Evolutionary conservation across 2,797 vertebrate species (phyloP), one percentile per base, ranked within the genome.

Genomic region (Danio choprae): DNA sequence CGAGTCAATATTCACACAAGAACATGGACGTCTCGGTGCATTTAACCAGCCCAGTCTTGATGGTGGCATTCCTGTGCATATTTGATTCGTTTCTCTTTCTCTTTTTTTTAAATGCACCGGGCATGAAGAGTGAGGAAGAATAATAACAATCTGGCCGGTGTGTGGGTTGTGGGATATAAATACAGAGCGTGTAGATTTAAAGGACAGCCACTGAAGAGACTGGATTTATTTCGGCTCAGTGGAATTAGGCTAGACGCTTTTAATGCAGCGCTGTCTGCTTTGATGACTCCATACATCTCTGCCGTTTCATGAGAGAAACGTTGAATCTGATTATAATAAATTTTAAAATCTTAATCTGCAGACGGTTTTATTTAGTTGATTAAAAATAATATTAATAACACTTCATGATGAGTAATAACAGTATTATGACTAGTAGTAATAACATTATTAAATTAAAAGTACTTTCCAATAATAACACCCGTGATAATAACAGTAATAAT

Each of bases 141-240:
- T 29, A 29, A 29, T 50, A 40, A 43, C 4, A 51, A 71, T 43
- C 53, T 46, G 12, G 13, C 73, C 16, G 16, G 59, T 20, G 36
- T 53, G 59, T 63, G 70, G 69, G 69, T 55, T 46, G 69, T 29
- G 15, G 16, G 46, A 43, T 64, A 55, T 64, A 79, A 79, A 79
- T 71, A 79, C 58, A 63, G 58, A 13, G 44, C 18, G 6, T 78
- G 36, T 53, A 71, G 67, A 79, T 80, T 55, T 46, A 46, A 80
- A 73, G 60, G 12, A 38, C 69, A 64, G 50, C 41, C 9, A 44
- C 7, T 38, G 59, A 38, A 44, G 50, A 80, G 20, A 38, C 59
- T 40, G 60, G 78, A 80, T 73, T 79, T 73, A 72, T 72, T 63
- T 55, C 69, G 59, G 48, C 48, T 79, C 58, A 55, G 67, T 64